Evolutionary conservation across 2,888 invertebrate species (phyloP).

Genomic region (Drosophila ustulata): DNA sequence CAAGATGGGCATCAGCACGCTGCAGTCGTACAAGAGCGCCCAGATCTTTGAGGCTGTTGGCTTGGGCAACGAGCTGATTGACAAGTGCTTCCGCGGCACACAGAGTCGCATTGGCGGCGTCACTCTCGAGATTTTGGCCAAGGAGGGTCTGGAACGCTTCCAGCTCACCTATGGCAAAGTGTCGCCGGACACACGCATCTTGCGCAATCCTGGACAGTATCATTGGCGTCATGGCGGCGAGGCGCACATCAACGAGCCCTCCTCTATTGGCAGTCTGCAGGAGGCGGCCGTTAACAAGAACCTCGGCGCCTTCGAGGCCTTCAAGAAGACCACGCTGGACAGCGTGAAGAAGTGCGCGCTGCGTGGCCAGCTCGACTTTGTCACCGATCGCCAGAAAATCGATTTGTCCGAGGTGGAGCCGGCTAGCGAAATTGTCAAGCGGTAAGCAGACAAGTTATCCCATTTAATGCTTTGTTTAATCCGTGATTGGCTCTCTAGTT

Average conservation of each 20-base stretch:
- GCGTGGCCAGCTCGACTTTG: constrained; percentile 96
- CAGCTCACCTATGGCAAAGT: constrained; percentile 88
- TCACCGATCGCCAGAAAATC: constrained; percentile 91
- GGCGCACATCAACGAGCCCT: constrained; percentile 98
- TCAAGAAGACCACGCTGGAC: constrained; percentile 93
- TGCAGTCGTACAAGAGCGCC: constrained; percentile 99
- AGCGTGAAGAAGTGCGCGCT: constrained; percentile 94
- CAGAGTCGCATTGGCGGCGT: constrained; percentile 94
- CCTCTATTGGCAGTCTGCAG: constrained; percentile 90
- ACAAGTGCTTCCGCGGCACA: constrained; percentile 95
- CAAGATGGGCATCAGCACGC: constrained; percentile 99
- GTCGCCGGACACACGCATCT: constrained; percentile 88
- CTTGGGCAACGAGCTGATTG: constrained; percentile 95
- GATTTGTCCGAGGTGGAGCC: constrained; percentile 96
- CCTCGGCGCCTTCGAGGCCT: constrained; percentile 93
- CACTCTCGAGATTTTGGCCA: constrained; percentile 93
- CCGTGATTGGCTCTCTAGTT: constrained; percentile 58
- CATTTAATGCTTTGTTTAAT: neutral
- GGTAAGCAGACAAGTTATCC: constrained; percentile 87
- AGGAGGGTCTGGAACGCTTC: constrained; percentile 93
- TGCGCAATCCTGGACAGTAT: constrained; percentile 95
- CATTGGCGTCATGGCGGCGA: constrained; percentile 99
- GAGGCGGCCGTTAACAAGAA: constrained; percentile 95
- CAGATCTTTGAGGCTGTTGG: constrained; percentile 99
- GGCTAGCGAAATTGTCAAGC: constrained; percentile 97